Base-by-base conservation (phyloP, 1,140 invertebrate species). In the Bombus huntii region DNA sequence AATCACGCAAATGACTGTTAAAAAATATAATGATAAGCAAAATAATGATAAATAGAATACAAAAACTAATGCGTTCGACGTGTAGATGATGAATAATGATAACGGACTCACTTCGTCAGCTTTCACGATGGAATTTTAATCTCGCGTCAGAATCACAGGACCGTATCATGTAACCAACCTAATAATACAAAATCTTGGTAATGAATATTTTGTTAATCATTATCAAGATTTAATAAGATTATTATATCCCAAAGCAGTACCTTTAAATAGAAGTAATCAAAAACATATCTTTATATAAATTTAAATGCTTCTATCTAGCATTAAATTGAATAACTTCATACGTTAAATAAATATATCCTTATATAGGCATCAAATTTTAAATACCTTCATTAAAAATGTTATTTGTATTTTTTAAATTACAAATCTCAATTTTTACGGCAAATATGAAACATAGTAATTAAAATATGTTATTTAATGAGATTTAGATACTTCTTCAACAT, bases 41-140 rank as follows among this genome's bases (percentile, higher is more conserved):
- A 25, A 37, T 31, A 9, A 22, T 57, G 62, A 31, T n/a, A 83
- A 12, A 76, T 10, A 68, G 59, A 72, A n/a, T n/a, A 22, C 28
- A 59, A 44, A 42, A 72, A 76, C 37, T 9, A 15, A 31, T 76
- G 6, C 25, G 62, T 62, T 59, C 83, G 44, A 83, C 53, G 47
- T 78, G 57, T 88, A 86, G 80, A 79, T 79, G 83, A 90, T 85
- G 88, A 90, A 86, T 80, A 80, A 87, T 80, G 37, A 83, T 89
- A 87, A 87, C 53, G 70, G 82, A 83, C 78, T 85, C 75, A 83
- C 76, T 71, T 87, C 87, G 80, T 90, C 82, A 79, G 78, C 78
- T 85, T 85, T 85, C 81, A 85, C 78, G 42, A 77, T 75, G 62
- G 86, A 81, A 81, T 89, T 85, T 76, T 81, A 87, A 87, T 89